Conservation (phyloP, 2,797 vertebrate species). For the Manis crassicaudata region DNA sequence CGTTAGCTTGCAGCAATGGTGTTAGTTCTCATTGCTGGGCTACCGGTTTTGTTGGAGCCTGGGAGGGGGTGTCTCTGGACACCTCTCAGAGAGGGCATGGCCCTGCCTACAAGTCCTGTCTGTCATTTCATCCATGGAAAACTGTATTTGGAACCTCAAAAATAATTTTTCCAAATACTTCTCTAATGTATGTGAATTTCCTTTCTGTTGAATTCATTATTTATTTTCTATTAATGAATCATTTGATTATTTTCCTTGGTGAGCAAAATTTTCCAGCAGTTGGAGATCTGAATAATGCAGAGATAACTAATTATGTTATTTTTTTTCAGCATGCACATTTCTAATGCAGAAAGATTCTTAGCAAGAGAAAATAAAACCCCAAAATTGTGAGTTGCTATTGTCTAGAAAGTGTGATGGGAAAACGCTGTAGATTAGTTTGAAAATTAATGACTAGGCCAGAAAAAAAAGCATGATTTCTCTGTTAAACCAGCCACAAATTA, state of each 20-base stretch:
- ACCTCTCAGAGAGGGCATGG: accelerated
- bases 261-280: conserved; percentile 65
- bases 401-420: conserved; percentile 52
- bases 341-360: conserved; percentile 46
- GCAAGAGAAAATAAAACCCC: conserved; percentile 56
- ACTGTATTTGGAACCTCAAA: background rate
- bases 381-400: conserved; percentile 54
- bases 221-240: conserved; percentile 76
- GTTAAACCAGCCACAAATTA: background rate
- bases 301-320: conserved; percentile 62
- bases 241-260: conserved; percentile 70
- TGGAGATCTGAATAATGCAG: conserved; percentile 74
- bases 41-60: accelerated
- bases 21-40: background rate
- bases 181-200: conserved; percentile 53
- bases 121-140: background rate
- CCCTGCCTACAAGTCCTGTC: background rate
- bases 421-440: conserved; percentile 10
- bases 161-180: background rate
- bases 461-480: background rate
- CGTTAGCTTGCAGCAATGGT: no score
- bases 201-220: conserved; percentile 66
- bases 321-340: conserved; percentile 51
- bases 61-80: no score
- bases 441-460: conserved; percentile 40